phyloP scores from a whole-genome alignment of 2,797 vertebrate species.

The Phrynocephalus vlangalii region DNA sequence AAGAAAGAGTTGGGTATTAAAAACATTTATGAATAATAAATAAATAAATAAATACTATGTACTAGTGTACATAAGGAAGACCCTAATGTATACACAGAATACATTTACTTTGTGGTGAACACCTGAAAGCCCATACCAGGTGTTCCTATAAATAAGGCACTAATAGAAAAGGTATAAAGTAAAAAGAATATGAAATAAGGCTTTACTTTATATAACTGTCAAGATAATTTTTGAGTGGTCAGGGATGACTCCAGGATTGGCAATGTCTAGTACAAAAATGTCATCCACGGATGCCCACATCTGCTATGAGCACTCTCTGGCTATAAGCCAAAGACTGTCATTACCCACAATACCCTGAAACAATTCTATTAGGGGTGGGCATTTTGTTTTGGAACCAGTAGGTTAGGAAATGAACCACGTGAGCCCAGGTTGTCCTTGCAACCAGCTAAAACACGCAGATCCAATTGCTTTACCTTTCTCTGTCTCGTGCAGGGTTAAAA shows the following conservation, averaged over 20 bases:
- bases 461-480: too few relatives aligned
- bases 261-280: too few relatives aligned
- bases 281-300: too few relatives aligned
- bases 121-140: background rate
- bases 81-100: background rate
- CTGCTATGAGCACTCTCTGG: background rate
- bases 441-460: too few relatives aligned
- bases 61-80: background rate
- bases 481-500: too few relatives aligned
- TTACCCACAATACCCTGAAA: background rate
- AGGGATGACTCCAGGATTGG: background rate
- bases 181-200: background rate
- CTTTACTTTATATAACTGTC: background rate
- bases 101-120: background rate
- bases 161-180: background rate
- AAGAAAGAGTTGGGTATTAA: slow-evolving; percentile 26
- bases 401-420: too few relatives aligned
- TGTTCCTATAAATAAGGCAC: background rate
- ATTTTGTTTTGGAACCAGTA: too few relatives aligned
- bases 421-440: too few relatives aligned
- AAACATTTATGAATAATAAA: background rate
- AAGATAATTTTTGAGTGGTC: background rate
- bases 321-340: background rate
- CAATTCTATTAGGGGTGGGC: background rate
- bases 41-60: too few relatives aligned